These are phyloP conservation scores for Philaethria dido DNA, from an alignment of 2,888 invertebrate genomes.

Conservation along the genomic window DNA sequence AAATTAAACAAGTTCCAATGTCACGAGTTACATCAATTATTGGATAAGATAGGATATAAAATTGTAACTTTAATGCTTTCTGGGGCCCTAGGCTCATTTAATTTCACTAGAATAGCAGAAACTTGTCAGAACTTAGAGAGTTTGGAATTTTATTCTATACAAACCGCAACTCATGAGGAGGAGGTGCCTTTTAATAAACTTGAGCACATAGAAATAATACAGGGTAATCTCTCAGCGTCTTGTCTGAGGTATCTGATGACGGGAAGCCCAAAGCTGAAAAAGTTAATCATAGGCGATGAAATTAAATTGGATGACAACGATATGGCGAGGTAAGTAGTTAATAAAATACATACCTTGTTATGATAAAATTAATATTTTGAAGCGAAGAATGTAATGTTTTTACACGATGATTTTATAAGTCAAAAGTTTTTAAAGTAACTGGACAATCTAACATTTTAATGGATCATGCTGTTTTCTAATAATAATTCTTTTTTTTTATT, in stretches of 20 bases:
- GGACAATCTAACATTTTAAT: no score
- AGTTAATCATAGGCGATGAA: slow-evolving; percentile 86
- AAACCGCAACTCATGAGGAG: slow-evolving; percentile 82
- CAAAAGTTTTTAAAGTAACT: no score
- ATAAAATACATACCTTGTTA: no score
- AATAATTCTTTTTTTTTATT: no score
- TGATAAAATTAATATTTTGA: no score
- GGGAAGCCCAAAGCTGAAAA: slow-evolving; percentile 83
- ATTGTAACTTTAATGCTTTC: slow-evolving; percentile 84
- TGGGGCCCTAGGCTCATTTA: slow-evolving; percentile 82
- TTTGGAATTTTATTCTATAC: slow-evolving; percentile 87
- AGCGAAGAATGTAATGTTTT: no score
- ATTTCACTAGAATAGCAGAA: slow-evolving; percentile 84
- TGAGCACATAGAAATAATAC: slow-evolving; percentile 86
- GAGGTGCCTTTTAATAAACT: slow-evolving; percentile 84
- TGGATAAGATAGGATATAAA: slow-evolving; percentile 81
- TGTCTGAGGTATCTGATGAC: slow-evolving; percentile 85
- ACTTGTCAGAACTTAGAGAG: slow-evolving; percentile 84
- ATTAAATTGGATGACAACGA: slow-evolving; percentile 87
- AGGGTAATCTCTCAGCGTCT: slow-evolving; percentile 84
- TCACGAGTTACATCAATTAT: slow-evolving; percentile 83
- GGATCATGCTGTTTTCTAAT: no score
- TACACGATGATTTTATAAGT: no score
- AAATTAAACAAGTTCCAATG: slow-evolving; percentile 86
- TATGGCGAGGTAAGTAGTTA: slow-evolving; percentile 79